Evolutionary conservation across 2,888 invertebrate species (phyloP).

Genomic region (Rhamnusium bicolor): DNA sequence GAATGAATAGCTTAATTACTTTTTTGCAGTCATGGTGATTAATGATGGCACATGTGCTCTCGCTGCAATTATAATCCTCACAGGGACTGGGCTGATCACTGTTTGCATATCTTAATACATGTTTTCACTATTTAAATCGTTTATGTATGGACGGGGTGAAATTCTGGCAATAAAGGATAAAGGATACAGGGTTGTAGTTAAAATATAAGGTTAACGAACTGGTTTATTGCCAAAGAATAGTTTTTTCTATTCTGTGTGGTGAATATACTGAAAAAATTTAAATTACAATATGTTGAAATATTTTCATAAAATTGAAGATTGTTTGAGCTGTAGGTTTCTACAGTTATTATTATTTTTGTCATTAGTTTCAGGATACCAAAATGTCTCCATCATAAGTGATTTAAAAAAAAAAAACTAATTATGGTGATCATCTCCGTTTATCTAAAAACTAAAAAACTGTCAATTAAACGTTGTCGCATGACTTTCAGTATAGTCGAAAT

Average conservation of each 20-base stretch:
- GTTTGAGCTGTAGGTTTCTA: too few relatives aligned
- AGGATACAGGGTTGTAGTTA: slow-evolving; percentile 2
- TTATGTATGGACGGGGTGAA: slow-evolving; percentile 32
- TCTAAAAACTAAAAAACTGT: too few relatives aligned
- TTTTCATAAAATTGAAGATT: too few relatives aligned
- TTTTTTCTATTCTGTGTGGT: not conserved
- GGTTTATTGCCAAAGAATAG: too few relatives aligned
- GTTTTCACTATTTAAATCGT: slow-evolving; percentile 58
- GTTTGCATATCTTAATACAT: slow-evolving; percentile 61
- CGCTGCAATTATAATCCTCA: slow-evolving; percentile 60
- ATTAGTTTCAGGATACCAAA: too few relatives aligned
- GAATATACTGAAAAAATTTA: not conserved
- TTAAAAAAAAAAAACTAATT: too few relatives aligned
- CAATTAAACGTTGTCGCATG: too few relatives aligned
- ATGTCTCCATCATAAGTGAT: too few relatives aligned
- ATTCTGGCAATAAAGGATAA: slow-evolving; percentile 3
- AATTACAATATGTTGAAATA: too few relatives aligned
- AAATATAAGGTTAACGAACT: not conserved
- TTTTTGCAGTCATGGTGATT: slow-evolving; percentile 65
- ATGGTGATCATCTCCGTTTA: too few relatives aligned
- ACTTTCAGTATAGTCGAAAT: too few relatives aligned
- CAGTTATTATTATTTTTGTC: too few relatives aligned
- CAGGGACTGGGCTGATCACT: slow-evolving; percentile 43
- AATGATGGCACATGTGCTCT: slow-evolving; percentile 66
- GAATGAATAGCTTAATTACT: slow-evolving; percentile 68